phyloP scores from a whole-genome alignment of 2,113 vertebrate species.

The Nothobranchius furzeri region DNA sequence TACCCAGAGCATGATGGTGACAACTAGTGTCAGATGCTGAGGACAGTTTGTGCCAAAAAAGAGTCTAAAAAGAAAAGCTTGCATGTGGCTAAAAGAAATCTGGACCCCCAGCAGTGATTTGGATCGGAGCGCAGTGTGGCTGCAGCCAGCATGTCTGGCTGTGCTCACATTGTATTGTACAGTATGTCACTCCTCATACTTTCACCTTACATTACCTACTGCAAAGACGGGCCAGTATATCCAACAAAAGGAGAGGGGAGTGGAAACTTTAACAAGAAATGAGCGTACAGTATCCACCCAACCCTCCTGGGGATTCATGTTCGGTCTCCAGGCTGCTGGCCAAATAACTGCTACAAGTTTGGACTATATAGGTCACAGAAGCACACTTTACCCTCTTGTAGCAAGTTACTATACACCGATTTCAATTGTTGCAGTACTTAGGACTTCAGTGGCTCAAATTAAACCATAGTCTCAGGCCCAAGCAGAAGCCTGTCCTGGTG shows the following conservation, averaged over 20 bases:
- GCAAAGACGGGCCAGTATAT: slow-evolving; percentile 52
- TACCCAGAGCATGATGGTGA: not conserved
- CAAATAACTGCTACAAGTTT: slow-evolving; percentile 45
- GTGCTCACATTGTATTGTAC: slow-evolving; percentile 47
- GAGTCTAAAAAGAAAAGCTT: not conserved
- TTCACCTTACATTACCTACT: slow-evolving; percentile 65
- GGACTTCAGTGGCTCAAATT: slow-evolving; percentile 62
- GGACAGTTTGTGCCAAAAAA: slow-evolving; percentile 13
- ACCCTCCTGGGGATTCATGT: slow-evolving; percentile 48
- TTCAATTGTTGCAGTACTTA: slow-evolving; percentile 44
- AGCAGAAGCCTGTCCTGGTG: slow-evolving; percentile 51
- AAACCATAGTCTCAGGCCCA: slow-evolving; percentile 56
- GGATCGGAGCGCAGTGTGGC: slow-evolving; percentile 35
- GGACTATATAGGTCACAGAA: slow-evolving; percentile 53
- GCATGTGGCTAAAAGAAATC: slow-evolving; percentile 13
- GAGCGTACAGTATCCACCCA: slow-evolving; percentile 57
- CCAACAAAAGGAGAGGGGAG: slow-evolving; percentile 48
- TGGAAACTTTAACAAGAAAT: slow-evolving; percentile 64
- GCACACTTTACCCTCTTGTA: slow-evolving; percentile 35
- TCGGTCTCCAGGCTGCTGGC: slow-evolving; percentile 37
- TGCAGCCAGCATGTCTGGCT: slow-evolving; percentile 48
- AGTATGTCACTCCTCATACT: slow-evolving; percentile 59
- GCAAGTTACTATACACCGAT: slow-evolving; percentile 28
- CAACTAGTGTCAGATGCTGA: slow-evolving; percentile 15
- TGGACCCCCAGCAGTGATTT: slow-evolving; percentile 35